These are phyloP conservation scores for Gopherus evgoodei DNA, from an alignment of 2,113 vertebrate species.

Conservation along the genomic window DNA sequence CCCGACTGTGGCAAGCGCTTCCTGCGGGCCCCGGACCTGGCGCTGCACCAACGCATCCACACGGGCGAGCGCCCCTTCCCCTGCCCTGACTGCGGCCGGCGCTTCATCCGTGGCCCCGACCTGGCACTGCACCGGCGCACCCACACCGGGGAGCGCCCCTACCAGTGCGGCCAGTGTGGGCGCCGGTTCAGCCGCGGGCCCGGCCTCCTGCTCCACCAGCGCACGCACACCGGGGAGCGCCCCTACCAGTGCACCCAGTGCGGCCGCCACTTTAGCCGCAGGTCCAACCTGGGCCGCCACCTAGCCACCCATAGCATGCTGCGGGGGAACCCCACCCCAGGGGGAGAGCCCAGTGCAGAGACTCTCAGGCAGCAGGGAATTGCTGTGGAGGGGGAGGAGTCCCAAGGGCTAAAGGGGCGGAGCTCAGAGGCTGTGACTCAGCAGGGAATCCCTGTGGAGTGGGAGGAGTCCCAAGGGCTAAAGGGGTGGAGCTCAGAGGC, in stretches of 20 bases:
- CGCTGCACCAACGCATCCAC: constrained; percentile 59
- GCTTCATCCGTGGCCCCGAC: background rate
- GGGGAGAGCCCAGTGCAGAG: background rate
- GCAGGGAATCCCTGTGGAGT: too few species aligned
- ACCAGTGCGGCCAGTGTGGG: constrained; percentile 56
- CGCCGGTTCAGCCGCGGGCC: constrained; percentile 60
- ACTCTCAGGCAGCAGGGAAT: too few species aligned
- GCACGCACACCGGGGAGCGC: constrained; percentile 19
- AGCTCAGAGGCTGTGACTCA: background rate
- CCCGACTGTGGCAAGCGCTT: constrained; percentile 74
- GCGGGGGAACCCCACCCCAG: too few species aligned
- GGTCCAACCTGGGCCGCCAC: background rate
- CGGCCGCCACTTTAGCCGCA: background rate
- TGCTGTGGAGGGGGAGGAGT: background rate
- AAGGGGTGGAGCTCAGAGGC: too few species aligned
- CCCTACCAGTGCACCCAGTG: background rate
- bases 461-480: rapidly evolving
- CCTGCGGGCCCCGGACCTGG: constrained; percentile 57
- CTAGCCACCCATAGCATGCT: background rate
- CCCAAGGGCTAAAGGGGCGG: background rate
- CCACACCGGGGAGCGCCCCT: constrained; percentile 1
- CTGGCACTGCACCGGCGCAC: background rate
- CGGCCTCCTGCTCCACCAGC: constrained; percentile 57
- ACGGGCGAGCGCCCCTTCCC: constrained; percentile 34
- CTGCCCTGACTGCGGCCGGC: constrained; percentile 48